These are phyloP conservation scores for Acinonyx jubatus DNA, from an alignment of 2,113 vertebrate species.

Conservation along the genomic window DNA sequence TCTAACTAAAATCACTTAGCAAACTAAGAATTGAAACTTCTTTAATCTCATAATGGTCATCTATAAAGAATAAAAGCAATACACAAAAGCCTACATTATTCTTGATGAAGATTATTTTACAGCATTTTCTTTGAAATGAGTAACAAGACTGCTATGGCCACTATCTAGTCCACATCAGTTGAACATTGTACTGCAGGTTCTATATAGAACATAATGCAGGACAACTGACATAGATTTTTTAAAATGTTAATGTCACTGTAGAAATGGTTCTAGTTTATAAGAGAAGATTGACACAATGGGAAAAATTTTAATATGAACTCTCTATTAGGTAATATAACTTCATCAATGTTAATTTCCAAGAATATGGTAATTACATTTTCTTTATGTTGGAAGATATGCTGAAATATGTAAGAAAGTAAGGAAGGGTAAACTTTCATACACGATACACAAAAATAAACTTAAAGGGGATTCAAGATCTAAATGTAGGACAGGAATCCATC, in stretches of 20 bases:
- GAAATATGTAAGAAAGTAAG: background rate
- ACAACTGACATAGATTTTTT: background rate
- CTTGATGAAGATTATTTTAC: background rate
- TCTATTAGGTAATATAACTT: background rate
- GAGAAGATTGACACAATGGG: background rate
- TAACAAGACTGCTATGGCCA: background rate
- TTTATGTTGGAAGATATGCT: background rate
- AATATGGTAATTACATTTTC: background rate
- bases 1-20: background rate
- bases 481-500: too few relatives aligned
- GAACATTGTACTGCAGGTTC: background rate
- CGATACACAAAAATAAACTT: too few relatives aligned
- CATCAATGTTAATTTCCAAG: background rate
- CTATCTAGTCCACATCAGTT: too few relatives aligned
- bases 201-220: background rate
- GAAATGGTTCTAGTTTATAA: background rate
- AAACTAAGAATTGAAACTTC: background rate
- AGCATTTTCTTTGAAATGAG: background rate
- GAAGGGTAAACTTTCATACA: too few relatives aligned
- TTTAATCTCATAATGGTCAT: background rate
- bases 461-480: too few relatives aligned
- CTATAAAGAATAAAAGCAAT: background rate
- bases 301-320: background rate
- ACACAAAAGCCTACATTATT: background rate
- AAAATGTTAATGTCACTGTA: background rate